Evolutionary conservation across 2,797 vertebrate species (phyloP).

Genomic region (Platyrinchus mystaceus): DNA sequence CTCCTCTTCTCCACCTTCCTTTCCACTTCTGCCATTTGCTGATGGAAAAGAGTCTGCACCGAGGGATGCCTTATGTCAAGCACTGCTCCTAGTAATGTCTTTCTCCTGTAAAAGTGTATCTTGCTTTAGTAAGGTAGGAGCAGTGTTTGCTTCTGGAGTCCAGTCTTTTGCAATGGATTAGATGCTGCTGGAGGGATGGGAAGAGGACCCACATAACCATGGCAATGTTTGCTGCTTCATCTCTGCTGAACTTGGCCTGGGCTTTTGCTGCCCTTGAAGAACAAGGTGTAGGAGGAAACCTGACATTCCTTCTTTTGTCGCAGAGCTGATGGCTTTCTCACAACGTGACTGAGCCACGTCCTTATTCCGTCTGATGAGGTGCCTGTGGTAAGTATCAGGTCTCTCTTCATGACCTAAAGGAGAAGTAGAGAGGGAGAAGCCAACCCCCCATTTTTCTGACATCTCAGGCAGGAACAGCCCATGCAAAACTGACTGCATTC

Average conservation of each 20-base stretch:
- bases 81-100: not conserved
- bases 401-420: not conserved
- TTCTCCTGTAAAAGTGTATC: not conserved
- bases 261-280: not conserved
- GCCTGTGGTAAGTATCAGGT: not conserved
- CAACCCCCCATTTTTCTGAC: not conserved
- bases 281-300: not conserved
- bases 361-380: not conserved
- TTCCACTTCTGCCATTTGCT: not conserved
- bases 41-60: not conserved
- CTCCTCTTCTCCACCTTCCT: not conserved
- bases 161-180: not conserved
- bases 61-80: not conserved
- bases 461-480: not conserved
- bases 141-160: not conserved
- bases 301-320: not conserved
- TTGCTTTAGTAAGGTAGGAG: not conserved
- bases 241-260: not conserved
- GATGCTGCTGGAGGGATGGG: not conserved
- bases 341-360: accelerated
- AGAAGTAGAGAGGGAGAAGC: not conserved
- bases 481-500: not conserved
- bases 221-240: not conserved
- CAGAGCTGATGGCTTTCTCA: not conserved
- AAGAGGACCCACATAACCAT: not conserved